Conservation (phyloP, 2,797 vertebrate genomes). For the Rhinoraja longicauda region DNA sequence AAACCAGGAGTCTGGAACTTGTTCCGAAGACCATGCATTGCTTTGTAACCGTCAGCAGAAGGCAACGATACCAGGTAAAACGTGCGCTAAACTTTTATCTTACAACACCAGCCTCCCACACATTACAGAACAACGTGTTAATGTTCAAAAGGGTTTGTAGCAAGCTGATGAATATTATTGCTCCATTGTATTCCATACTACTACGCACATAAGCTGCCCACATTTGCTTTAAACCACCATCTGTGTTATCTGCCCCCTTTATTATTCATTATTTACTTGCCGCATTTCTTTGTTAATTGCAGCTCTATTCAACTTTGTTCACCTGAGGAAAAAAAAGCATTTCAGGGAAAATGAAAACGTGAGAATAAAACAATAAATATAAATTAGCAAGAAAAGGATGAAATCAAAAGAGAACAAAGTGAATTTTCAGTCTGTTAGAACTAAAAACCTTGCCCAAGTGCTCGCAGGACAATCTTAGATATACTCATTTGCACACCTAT, state of each 20-base stretch:
- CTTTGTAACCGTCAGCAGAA: neutral
- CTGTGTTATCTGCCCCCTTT: neutral
- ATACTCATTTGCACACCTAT: too few species aligned
- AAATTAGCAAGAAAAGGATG: constrained; percentile 2
- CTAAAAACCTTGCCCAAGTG: too few species aligned
- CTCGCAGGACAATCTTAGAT: too few species aligned
- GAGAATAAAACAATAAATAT: neutral
- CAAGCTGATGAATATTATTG: neutral
- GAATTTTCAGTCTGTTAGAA: neutral
- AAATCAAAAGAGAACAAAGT: neutral
- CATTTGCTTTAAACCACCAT: neutral
- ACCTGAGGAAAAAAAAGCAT: neutral
- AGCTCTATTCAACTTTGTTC: neutral
- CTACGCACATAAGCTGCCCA: neutral
- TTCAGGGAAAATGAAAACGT: neutral
- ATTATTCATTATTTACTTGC: neutral
- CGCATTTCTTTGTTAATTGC: neutral
- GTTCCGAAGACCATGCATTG: neutral
- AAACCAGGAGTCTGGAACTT: neutral
- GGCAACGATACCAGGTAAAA: neutral
- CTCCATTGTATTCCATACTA: neutral
- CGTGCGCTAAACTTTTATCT: neutral
- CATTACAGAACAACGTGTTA: neutral
- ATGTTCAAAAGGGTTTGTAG: neutral
- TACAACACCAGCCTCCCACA: neutral